Evolutionary conservation across 2,888 invertebrate species (phyloP).

Genomic region (Griposia aprilina): DNA sequence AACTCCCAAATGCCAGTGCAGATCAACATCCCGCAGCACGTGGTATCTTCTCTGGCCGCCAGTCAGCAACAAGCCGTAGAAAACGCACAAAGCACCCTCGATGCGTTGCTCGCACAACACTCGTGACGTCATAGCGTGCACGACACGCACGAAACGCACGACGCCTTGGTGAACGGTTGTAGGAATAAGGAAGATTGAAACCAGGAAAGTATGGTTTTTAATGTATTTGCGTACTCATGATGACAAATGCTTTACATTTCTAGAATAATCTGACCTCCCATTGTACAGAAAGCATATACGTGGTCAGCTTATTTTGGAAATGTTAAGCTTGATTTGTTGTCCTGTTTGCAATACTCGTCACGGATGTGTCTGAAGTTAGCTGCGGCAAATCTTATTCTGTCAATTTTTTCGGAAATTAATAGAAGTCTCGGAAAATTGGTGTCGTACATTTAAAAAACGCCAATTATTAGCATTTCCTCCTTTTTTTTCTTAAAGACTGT

Average conservation of each 20-base stretch:
- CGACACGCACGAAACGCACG: background rate
- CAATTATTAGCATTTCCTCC: conserved; percentile 5
- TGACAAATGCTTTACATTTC: background rate
- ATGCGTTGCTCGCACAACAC: conserved; percentile 82
- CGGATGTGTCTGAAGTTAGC: background rate
- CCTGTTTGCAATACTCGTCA: background rate
- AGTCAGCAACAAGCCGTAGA: conserved; percentile 73
- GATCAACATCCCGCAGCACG: conserved; percentile 92
- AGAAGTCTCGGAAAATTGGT: background rate
- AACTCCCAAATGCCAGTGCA: conserved; percentile 92
- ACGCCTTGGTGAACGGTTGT: background rate
- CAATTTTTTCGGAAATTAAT: background rate
- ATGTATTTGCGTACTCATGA: background rate
- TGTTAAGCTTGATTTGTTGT: background rate
- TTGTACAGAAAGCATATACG: background rate
- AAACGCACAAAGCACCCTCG: conserved; percentile 79
- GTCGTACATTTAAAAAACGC: background rate
- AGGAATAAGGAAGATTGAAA: conserved; percentile 8
- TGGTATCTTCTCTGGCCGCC: conserved; percentile 82
- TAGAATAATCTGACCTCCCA: background rate
- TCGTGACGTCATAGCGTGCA: conserved; percentile 76
- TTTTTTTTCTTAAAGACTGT: conserved; percentile 6
- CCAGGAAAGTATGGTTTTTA: background rate
- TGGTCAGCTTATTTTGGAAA: conserved; percentile 2
- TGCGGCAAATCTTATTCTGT: background rate